Conservation (phyloP, 1,140 invertebrate genomes). For the Stegodyphus mimosarum region DNA sequence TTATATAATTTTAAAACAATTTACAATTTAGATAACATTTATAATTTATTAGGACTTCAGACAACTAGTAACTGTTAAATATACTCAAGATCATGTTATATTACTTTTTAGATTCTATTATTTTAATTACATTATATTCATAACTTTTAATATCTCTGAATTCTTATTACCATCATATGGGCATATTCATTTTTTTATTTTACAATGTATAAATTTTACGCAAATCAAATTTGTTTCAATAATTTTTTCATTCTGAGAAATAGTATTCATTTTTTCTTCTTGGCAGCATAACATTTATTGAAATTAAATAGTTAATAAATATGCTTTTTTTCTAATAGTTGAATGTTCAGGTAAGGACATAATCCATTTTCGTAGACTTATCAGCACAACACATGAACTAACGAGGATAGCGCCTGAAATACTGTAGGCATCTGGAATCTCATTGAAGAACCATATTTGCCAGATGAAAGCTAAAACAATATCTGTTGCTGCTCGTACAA, state of each 20-base stretch:
- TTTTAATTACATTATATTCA: neutral
- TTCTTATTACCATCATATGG: neutral
- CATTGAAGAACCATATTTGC: constrained; percentile 77
- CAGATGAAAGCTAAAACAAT: constrained; percentile 92
- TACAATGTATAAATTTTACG: neutral
- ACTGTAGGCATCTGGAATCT: constrained; percentile 84
- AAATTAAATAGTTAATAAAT: constrained; percentile 54
- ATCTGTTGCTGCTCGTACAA: constrained; percentile 83
- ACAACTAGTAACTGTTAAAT: no score
- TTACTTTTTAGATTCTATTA: neutral
- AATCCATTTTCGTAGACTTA: constrained; percentile 85
- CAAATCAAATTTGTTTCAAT: neutral
- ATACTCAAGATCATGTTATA: no score
- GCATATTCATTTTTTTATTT: neutral
- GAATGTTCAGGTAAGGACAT: constrained; percentile 70
- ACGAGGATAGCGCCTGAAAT: constrained; percentile 84
- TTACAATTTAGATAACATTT: no score
- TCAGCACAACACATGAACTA: constrained; percentile 83
- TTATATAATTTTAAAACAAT: no score
- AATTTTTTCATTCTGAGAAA: neutral
- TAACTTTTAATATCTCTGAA: neutral
- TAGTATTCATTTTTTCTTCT: neutral
- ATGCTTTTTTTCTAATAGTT: constrained; percentile 48
- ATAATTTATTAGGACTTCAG: no score
- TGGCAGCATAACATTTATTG: neutral